These are phyloP conservation scores for Phyllostomus discolor DNA, from an alignment of 2,113 vertebrate species.

Conservation along the genomic window DNA sequence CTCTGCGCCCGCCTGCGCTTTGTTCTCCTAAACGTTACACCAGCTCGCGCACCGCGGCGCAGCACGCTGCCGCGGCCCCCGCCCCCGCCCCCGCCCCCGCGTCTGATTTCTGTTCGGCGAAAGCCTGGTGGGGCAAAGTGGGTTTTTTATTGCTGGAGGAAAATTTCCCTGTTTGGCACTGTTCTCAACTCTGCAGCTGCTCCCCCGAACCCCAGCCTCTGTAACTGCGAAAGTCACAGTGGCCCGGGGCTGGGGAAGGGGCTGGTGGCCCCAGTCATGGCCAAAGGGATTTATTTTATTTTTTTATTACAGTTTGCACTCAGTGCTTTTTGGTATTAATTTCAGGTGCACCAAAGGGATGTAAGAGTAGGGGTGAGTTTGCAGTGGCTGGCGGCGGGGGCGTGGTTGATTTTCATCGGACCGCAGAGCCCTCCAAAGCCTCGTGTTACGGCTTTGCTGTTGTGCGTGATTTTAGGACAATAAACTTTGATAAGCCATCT, in stretches of 20 bases:
- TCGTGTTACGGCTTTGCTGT: accelerated
- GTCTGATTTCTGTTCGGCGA: background rate
- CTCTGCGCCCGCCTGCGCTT: background rate
- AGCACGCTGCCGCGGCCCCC: background rate
- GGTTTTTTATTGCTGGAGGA: background rate
- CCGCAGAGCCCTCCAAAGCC: background rate
- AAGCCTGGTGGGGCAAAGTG: background rate
- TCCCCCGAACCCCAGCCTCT: accelerated
- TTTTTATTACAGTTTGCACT: background rate
- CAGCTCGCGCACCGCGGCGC: accelerated
- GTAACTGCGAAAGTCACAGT: accelerated
- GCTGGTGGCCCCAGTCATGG: background rate
- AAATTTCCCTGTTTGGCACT: background rate
- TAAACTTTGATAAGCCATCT: background rate
- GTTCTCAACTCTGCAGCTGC: background rate
- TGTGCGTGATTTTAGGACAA: background rate
- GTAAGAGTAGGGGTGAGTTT: background rate
- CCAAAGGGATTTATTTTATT: background rate
- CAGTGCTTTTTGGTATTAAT: background rate
- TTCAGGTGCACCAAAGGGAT: background rate
- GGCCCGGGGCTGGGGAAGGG: background rate
- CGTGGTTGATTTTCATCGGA: background rate
- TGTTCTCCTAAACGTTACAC: background rate
- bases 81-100: background rate
- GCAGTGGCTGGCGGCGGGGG: no score